These are phyloP conservation scores for Origma solitaria DNA, from an alignment of 2,113 vertebrate species.

Conservation along the genomic window DNA sequence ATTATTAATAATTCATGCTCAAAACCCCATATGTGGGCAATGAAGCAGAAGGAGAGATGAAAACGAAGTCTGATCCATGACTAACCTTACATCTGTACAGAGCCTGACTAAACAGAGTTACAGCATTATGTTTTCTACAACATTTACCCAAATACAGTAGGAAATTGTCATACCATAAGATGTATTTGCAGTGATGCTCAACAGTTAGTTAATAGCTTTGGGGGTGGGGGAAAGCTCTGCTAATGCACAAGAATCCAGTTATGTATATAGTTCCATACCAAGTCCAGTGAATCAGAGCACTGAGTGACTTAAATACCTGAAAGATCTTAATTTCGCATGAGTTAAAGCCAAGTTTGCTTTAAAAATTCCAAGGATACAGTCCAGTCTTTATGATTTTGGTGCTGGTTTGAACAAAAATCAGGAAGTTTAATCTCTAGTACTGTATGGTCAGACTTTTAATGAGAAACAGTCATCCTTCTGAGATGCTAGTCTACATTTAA, in stretches of 20 bases:
- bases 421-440: not conserved
- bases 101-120: slow-evolving; percentile 43
- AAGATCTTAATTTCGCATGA: not conserved
- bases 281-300: not conserved
- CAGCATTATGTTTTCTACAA: slow-evolving; percentile 48
- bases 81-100: slow-evolving; percentile 69
- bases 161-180: slow-evolving; percentile 52
- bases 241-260: not conserved
- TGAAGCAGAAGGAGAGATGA: slow-evolving; percentile 66
- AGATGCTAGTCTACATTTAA: not conserved
- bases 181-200: slow-evolving; percentile 36
- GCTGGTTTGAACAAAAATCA: not conserved
- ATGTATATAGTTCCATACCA: not conserved
- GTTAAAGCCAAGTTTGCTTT: not conserved
- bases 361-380: not conserved
- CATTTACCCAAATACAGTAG: slow-evolving; percentile 51
- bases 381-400: not conserved
- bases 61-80: slow-evolving; percentile 68
- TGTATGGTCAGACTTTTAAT: not conserved
- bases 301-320: not conserved
- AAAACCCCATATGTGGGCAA: slow-evolving; percentile 77
- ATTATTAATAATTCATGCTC: slow-evolving; percentile 83
- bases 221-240: not conserved
- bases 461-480: not conserved
- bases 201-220: slow-evolving; percentile 8